These are phyloP conservation scores for Macrotus californicus DNA, from an alignment of 2,113 vertebrate species.

Conservation along the genomic window DNA sequence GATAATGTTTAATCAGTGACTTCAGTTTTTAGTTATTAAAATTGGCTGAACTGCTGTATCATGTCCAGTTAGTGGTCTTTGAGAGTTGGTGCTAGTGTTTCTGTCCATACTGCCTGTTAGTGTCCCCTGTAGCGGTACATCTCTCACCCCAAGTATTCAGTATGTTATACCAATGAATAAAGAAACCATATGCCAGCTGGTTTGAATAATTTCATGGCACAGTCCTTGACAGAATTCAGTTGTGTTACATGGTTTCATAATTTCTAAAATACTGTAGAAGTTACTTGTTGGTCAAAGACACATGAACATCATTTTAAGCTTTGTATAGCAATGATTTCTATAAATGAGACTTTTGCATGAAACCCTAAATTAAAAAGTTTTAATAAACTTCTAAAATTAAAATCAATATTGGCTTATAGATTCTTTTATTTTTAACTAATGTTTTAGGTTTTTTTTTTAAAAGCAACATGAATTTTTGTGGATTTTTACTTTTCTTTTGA, in stretches of 20 bases:
- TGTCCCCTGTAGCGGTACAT: neutral
- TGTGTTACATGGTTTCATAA: neutral
- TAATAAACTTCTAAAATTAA: conserved; percentile 21
- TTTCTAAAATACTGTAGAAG: conserved; percentile 11
- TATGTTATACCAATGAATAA: neutral
- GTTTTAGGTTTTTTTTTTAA: neutral
- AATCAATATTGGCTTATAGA: neutral
- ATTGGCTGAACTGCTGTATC: neutral
- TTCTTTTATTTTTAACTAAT: neutral
- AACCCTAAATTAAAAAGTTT: neutral
- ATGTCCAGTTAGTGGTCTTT: conserved; percentile 23
- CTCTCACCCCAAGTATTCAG: neutral
- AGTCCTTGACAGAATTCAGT: neutral
- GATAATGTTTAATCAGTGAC: neutral
- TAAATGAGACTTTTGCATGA: neutral
- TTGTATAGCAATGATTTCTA: neutral
- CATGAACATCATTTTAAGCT: neutral
- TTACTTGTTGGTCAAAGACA: conserved; percentile 9
- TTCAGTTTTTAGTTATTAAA: conserved; percentile 23
- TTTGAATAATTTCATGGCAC: neutral
- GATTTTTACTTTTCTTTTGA: neutral
- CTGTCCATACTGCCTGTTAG: neutral
- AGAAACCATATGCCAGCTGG: neutral
- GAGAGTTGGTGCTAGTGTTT: conserved; percentile 13
- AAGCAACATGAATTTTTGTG: neutral